Evolutionary conservation across 1,140 invertebrate species (phyloP), one percentile per base, ranked within the genome.

Genomic region (Amphibalanus amphitrite): DNA sequence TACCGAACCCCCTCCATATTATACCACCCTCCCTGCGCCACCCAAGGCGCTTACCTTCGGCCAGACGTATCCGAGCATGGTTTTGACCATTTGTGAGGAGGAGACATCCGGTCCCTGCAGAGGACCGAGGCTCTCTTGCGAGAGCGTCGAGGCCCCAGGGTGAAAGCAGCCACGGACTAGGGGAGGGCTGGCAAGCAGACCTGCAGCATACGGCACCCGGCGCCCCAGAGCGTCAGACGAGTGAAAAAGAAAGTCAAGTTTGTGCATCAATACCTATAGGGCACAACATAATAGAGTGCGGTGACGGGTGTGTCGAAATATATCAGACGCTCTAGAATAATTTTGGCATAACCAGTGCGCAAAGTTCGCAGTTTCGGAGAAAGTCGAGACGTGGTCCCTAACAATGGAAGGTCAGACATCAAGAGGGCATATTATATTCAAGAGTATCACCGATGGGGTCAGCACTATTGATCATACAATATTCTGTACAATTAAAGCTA

Each of bases 61-160:
- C 97, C 97, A 99, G 72, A 98, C 90, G 82, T 98, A 95, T 67
- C 85, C 83, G 75, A 94, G 79, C 90, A 99, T 95, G 69, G 88
- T 87, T 74, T 85, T 85, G 1, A 97, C 78, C 88, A 99, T 96
- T 75, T 96, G 87, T 74, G 80, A 79, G 28, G 86, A 86, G 3
- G 86, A 87, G 28, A 95, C 86, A 67, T 81, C 76, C 65, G 76
- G 74, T 28, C 72, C 70, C 28, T 72, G 67, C 23, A 71, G 70
- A 84, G 47, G 82, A 82, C 83, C 82, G 71, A 90, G 80, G 69
- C 77, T 73, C 80, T 89, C 86, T 80, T 85, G 81, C 73, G 86
- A 84, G 74, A 91, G 81, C 79, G 84, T 84, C 75, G 88, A 86
- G 69, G 86, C 84, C 76, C 92, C 92, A 81, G 92, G 91, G 85